Percentiles rank a stretch among this genome's conserved stretches.
phyloP scores from a whole-genome alignment of 2,888 invertebrate species.

The Latrodectus hesperus region DNA sequence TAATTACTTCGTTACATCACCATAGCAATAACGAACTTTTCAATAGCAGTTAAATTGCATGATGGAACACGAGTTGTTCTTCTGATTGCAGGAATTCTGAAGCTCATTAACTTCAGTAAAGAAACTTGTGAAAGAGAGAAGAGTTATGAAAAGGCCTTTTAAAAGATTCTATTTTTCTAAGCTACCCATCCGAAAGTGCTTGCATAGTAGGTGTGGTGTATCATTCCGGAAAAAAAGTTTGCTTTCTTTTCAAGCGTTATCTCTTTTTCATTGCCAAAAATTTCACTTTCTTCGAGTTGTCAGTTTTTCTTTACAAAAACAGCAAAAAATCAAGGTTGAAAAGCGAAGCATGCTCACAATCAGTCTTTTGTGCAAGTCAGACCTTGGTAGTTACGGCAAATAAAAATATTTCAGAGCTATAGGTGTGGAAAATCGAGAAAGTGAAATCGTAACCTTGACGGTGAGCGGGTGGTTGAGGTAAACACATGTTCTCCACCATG shows the following conservation, averaged over 20 bases:
- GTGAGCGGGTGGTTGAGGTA: background rate
- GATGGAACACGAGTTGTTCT: too few relatives aligned
- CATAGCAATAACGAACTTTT: background rate
- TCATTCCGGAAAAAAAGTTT: background rate
- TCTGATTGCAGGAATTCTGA: too few relatives aligned
- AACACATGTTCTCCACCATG: background rate
- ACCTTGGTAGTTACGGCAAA: constrained; percentile 19
- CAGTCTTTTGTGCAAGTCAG: background rate
- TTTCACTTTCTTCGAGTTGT: constrained; percentile 18
- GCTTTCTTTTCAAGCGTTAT: background rate
- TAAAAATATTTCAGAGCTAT: background rate
- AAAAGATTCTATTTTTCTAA: constrained; percentile 12
- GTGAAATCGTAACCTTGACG: constrained; percentile 59
- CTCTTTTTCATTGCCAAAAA: background rate
- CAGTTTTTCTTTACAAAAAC: background rate
- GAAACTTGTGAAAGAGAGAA: background rate
- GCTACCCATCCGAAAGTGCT: constrained; percentile 33
- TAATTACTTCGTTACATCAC: background rate
- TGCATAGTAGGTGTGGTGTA: constrained; percentile 13
- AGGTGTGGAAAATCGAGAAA: constrained; percentile 25
- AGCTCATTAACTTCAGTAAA: background rate
- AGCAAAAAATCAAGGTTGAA: constrained; percentile 28
- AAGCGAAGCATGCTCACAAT: constrained; percentile 8
- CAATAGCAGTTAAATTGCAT: background rate
- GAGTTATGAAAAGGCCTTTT: background rate